Evolutionary conservation across 2,888 invertebrate species (phyloP), one percentile per base, ranked within the genome.

Genomic region (Carabus problematicus): DNA sequence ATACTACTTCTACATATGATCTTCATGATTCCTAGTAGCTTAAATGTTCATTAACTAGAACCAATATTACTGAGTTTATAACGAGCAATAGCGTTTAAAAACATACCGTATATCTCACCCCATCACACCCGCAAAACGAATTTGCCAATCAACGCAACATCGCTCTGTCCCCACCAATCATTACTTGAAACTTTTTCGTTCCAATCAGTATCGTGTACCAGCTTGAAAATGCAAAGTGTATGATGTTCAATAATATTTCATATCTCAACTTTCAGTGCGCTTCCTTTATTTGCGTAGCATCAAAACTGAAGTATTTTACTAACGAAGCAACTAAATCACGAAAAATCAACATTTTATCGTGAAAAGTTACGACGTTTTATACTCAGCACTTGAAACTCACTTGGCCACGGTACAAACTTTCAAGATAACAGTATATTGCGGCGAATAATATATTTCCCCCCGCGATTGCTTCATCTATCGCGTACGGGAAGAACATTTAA

Each of bases 401-500:
- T 14, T 52, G 9, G 14, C 12, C 60, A 12, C n/a, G 7, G 9
- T 12, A 29, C 29, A 29, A 29, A 29, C 29, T 29, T 29, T 29
- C 29, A 29, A 60, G 60, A 60, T 60, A 60, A 59, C 59, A 59
- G 59, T 59, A 3, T 52, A 52, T 45, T 66, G 66, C 67, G 69
- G 70, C 71, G 64, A 55, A 55, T 59, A 68, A 39, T 59, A 52
- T 45, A 67, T 45, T 47, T 58, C 2, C n/a, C 9, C 8, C n/a
- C 18, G 52, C 8, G 66, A 61, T 62, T 39, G 62, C 40, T 39
- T 62, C 62, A 62, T 62, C 49, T 62, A 62, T 39, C 60, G 49
- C 29, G 29, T 2, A 29, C 3, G 29, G 29, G 2, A 6, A 6
- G 29, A 29, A 29, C 29, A 6, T 29, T 29, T 29, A 29, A 29